Percentiles rank a stretch among this genome's conserved stretches.
phyloP scores from a whole-genome alignment of 2,797 vertebrate species.

The Arnoldichthys spilopterus region DNA sequence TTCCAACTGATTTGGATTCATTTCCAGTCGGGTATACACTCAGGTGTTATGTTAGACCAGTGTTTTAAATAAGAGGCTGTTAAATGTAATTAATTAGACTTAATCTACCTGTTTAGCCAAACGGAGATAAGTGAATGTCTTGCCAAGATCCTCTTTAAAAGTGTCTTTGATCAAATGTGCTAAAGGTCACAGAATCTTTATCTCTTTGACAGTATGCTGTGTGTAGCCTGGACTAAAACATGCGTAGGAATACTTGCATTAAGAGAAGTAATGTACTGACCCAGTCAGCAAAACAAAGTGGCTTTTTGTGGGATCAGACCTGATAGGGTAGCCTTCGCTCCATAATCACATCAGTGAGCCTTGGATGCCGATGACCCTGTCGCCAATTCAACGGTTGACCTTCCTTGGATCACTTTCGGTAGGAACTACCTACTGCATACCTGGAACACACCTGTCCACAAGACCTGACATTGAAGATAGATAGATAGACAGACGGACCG shows the following conservation, averaged over 20 bases:
- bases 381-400: too few species aligned
- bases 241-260: neutral
- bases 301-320: too few species aligned
- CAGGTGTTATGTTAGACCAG: too few species aligned
- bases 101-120: neutral
- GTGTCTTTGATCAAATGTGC: neutral
- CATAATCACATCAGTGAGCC: too few species aligned
- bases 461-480: too few species aligned
- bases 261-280: neutral
- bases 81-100: neutral
- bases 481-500: too few species aligned
- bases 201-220: neutral
- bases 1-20: neutral
- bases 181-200: neutral
- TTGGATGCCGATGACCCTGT: too few species aligned
- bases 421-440: too few species aligned
- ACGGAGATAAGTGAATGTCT: neutral
- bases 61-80: neutral
- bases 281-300: too few species aligned
- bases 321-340: too few species aligned
- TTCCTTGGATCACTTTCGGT: too few species aligned
- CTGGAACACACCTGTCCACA: too few species aligned
- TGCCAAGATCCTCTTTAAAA: neutral
- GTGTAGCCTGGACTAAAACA: neutral
- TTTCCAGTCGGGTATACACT: neutral